These are phyloP conservation scores for Bothrops jararaca DNA, from an alignment of 2,113 vertebrate species.

Conservation along the genomic window DNA sequence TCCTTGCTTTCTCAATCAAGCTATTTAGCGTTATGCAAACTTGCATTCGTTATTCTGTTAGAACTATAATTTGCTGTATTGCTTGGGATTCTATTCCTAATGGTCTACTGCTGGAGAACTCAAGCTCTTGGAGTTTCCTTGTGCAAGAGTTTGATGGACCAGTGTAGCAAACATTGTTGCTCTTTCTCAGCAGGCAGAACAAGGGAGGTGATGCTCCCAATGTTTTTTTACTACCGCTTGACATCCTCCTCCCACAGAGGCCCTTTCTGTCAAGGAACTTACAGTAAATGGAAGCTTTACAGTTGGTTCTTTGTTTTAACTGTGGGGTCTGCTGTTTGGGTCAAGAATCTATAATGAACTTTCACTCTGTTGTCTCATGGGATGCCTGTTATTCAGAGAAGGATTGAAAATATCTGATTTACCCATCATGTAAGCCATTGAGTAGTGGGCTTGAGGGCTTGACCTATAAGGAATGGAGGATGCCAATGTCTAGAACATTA, in stretches of 20 bases:
- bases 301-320: conserved; percentile 24
- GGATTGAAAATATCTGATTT: conserved; percentile 7
- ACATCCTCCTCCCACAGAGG: conserved; percentile 10
- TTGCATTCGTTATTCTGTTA: not conserved
- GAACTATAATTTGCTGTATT: not conserved
- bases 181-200: conserved; percentile 8
- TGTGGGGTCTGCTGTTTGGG: conserved; percentile 26
- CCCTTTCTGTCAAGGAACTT: conserved; percentile 9
- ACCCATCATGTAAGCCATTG: not conserved
- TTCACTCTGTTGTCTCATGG: conserved; percentile 17
- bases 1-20: not conserved
- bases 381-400: conserved; percentile 1
- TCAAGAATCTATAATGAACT: conserved; percentile 22
- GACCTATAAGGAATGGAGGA: not conserved
- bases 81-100: not conserved
- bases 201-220: not conserved
- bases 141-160: not conserved
- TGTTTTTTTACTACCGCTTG: not conserved
- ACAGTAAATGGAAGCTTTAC: not conserved
- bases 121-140: not conserved
- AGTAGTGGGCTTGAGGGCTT: not conserved
- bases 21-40: not conserved
- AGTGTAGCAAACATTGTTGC: not conserved
- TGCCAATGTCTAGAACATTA: not conserved
- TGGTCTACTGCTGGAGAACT: not conserved